Conservation (phyloP, 2,888 invertebrate genomes). For the Crepidodera aurea region DNA sequence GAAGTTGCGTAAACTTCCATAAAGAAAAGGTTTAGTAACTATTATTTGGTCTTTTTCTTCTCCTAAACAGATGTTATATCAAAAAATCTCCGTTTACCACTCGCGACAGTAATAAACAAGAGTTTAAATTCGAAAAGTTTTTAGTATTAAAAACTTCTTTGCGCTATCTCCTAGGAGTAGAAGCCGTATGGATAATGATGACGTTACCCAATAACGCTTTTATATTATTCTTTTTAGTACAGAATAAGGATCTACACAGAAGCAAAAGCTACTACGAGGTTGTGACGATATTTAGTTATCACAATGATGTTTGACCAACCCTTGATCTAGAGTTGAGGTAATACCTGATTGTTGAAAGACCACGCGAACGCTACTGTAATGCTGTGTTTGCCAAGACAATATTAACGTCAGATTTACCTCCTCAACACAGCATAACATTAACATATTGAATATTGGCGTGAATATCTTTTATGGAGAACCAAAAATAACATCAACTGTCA, state of each 20-base stretch:
- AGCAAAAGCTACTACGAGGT: too few relatives aligned
- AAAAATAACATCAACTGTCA: too few relatives aligned
- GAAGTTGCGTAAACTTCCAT: not conserved
- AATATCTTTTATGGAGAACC: too few relatives aligned
- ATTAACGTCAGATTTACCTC: too few relatives aligned
- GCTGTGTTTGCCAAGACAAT: not conserved
- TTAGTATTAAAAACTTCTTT: not conserved
- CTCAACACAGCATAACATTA: too few relatives aligned
- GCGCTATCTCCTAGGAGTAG: not conserved
- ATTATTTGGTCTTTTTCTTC: not conserved
- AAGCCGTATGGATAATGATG: not conserved
- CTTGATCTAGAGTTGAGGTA: too few relatives aligned
- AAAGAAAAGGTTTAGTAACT: not conserved
- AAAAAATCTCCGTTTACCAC: not conserved
- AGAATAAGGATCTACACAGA: not conserved
- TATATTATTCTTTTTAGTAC: too few relatives aligned
- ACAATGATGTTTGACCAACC: too few relatives aligned
- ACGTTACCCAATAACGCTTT: not conserved
- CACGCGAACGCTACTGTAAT: not conserved
- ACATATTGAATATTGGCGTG: too few relatives aligned
- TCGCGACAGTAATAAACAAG: not conserved
- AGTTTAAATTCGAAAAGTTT: constrained; percentile 7
- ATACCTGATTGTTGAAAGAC: too few relatives aligned
- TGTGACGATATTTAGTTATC: too few relatives aligned
- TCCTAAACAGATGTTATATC: not conserved